These are phyloP conservation scores for Prenolepis imparis DNA, from an alignment of 2,888 invertebrate species.

Conservation along the genomic window DNA sequence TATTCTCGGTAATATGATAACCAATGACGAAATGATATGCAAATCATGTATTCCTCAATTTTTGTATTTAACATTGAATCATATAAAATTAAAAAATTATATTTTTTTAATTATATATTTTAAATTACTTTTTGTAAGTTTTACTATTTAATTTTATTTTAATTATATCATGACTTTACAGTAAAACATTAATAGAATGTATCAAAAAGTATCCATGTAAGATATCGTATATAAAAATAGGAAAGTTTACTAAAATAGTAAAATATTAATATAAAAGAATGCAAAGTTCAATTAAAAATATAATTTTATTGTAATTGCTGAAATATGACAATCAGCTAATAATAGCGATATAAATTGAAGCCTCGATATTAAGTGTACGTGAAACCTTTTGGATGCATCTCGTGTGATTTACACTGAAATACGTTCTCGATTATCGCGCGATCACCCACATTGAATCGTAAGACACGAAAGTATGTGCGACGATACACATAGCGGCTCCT, in stretches of 20 bases:
- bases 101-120: background rate
- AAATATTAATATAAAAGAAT: background rate
- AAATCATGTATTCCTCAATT: conserved; percentile 56
- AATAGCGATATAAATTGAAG: conserved; percentile 3
- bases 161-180: background rate
- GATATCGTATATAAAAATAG: too few species aligned
- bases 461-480: conserved; percentile 54
- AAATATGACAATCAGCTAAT: background rate
- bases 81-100: conserved; percentile 14
- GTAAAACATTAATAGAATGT: background rate
- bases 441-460: conserved; percentile 47
- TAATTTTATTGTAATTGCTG: background rate
- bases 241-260: too few species aligned
- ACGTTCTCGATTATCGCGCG: conserved; percentile 40
- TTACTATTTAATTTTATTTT: background rate
- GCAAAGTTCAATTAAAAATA: background rate
- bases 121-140: background rate
- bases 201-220: background rate
- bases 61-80: conserved; percentile 41
- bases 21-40: conserved; percentile 44
- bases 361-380: background rate
- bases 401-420: conserved; percentile 46
- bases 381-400: conserved; percentile 33
- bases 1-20: conserved; percentile 64
- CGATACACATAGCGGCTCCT: conserved; percentile 41